Evolutionary conservation across 1,140 invertebrate species (phyloP), one percentile per base, ranked within the genome.

Genomic region (Leptestheria dahalacensis): DNA sequence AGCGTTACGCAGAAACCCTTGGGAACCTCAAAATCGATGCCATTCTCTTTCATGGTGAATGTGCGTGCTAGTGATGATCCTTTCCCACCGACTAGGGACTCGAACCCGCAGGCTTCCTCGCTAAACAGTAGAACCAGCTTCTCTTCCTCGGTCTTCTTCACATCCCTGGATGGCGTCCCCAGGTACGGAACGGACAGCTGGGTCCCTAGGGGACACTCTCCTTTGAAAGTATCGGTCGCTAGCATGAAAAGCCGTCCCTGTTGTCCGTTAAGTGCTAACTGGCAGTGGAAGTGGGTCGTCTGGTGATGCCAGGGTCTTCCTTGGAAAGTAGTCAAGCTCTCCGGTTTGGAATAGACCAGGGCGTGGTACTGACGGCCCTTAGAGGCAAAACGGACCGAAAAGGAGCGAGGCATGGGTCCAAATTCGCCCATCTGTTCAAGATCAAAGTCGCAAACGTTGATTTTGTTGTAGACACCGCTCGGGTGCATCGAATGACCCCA

Each of bases 61-160:
- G 73, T 71, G 12, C 80, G 64, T 1, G 82, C 82, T 6, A 87
- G 69, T 1, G 84, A 85, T 9, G 78, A 77, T 25, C 81, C 84
- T 71, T 86, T 87, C 1, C 83, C 84, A 1, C 85, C 85, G 0
- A 83, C 81, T 15, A 80, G 65, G 3, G 66, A 61, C 1, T 72
- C 66, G 61, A 72, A 75, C 11, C 69, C 62, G 50, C 79, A 77
- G 1, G 67, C 68, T 2, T 64, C 62, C 12, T 73, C 68, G 10
- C 70, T 68, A 52, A 82, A 79, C 0, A 63, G 48, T 1, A 78
- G 56, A 41, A 78, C 68, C 50, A 77, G 48, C 1, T 64, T 63
- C 20, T 54, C 48, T 53, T 23, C 12, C 18, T 62, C 56, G n/a
- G 28, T 15, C 9, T 48, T 46, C 15, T 46, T 24, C 12, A 28